phyloP scores from a whole-genome alignment of 2,888 invertebrate species.

The Escarpia spicata region DNA sequence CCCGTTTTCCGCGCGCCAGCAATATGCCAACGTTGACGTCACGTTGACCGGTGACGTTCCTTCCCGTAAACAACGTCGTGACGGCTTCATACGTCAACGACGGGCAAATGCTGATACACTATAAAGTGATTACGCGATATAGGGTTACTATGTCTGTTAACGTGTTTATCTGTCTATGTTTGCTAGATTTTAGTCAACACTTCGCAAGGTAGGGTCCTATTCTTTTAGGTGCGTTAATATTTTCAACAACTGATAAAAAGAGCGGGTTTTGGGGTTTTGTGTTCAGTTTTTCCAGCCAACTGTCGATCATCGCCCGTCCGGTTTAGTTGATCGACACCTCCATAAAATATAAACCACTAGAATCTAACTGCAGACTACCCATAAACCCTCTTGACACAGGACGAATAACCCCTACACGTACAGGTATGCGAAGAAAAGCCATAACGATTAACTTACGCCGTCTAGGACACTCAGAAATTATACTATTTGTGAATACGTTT shows the following conservation, averaged over 20 bases:
- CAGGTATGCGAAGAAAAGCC: too few relatives aligned
- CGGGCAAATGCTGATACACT: not conserved
- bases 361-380: too few relatives aligned
- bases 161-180: not conserved
- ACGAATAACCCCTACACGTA: too few relatives aligned
- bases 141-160: not conserved
- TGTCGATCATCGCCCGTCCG: not conserved
- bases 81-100: not conserved
- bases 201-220: not conserved
- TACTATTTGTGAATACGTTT: too few relatives aligned
- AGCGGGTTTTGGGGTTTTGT: not conserved
- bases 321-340: too few relatives aligned
- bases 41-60: not conserved
- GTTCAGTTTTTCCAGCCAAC: not conserved
- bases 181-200: not conserved
- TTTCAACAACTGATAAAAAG: not conserved
- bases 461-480: too few relatives aligned
- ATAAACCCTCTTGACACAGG: too few relatives aligned
- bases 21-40: not conserved
- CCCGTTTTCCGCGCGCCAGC: not conserved
- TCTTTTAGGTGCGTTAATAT: not conserved
- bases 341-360: not conserved
- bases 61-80: not conserved
- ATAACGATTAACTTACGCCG: too few relatives aligned
- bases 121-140: not conserved